Evolutionary conservation across 2,888 invertebrate genomes (phyloP), one percentile per base, ranked within the genome.

Genomic region (Himalopsyche anomala): DNA sequence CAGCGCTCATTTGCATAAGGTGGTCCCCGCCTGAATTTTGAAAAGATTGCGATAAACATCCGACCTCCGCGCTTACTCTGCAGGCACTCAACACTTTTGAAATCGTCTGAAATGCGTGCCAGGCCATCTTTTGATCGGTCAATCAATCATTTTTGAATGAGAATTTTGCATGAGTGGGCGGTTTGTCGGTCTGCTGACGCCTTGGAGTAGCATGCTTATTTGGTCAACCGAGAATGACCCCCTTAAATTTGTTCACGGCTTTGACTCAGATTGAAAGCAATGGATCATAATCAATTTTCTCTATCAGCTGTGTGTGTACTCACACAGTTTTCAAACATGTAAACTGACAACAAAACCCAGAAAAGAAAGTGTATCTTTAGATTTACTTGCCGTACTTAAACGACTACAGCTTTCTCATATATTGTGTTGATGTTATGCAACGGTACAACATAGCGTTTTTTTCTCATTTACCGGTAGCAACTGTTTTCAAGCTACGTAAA

Each of bases 71-170:
- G 15, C 12, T 38, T 74, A 74, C 28, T 28, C 19, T 28, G 19
- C 11, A 62, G 36, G 19, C 74, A 36, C 74, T 74, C 74, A 74
- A 74, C 74, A 74, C 74, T 74, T 74, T 36, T 36, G 36, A 28
- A 36, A 19, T 28, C 74, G 36, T 81, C 28, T 81, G 51, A 81
- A 74, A 74, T 36, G 74, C 28, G 74, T 36, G 74, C 28, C 12
- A 36, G 74, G 36, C 84, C 86, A 79, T 82, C 85, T 84, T 84
- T 84, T 87, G 80, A 84, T 81, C 81, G 87, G 87, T 88, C 88
- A 86, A 88, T 88, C 88, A 88, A 88, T 88, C 88, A 88, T 84
- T 87, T 84, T 62, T 85, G 86, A 88, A 88, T 86, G 85, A 86
- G 86, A 84, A 84, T 86, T 74, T 74, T 74, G 74, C 74, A 38